Evolutionary conservation across 2,888 invertebrate species (phyloP).

Genomic region (Cataglyphis livida): DNA sequence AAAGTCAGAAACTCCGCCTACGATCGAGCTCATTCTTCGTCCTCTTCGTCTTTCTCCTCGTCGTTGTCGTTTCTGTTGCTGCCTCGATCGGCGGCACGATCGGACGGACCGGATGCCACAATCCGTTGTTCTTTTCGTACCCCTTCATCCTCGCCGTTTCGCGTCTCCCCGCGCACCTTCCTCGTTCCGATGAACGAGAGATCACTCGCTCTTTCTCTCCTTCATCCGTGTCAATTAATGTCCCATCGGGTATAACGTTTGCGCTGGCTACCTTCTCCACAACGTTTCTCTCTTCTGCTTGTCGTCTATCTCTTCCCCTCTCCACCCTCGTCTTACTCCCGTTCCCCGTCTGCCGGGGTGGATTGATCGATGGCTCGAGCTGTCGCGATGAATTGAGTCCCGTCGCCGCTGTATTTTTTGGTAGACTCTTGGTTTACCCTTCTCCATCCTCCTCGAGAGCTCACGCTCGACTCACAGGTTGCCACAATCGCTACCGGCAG

Average conservation of each 20-base stretch:
- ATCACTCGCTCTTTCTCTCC: constrained; percentile 46
- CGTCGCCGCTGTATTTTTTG: constrained; percentile 77
- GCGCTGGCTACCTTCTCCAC: constrained; percentile 69
- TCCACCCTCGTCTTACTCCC: constrained; percentile 55
- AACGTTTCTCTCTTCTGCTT: constrained; percentile 63
- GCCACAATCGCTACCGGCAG: constrained; percentile 38
- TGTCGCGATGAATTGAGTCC: constrained; percentile 80
- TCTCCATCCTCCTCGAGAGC: background rate
- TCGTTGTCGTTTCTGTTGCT: constrained; percentile 56
- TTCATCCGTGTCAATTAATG: constrained; percentile 84
- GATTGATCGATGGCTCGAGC: constrained; percentile 83
- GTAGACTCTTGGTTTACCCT: constrained; percentile 46
- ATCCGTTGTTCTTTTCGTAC: constrained; percentile 65
- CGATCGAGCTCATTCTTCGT: constrained; percentile 68
- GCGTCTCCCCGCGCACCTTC: constrained; percentile 42
- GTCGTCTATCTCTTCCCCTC: background rate
- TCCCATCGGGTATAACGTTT: constrained; percentile 78
- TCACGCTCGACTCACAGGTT: constrained; percentile 46
- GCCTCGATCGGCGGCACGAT: constrained; percentile 63
- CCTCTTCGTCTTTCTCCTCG: constrained; percentile 36
- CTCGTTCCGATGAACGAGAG: constrained; percentile 42
- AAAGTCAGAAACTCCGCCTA: constrained; percentile 83
- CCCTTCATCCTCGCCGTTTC: constrained; percentile 22
- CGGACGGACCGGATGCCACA: constrained; percentile 65
- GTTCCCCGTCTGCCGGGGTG: constrained; percentile 62